Evolutionary conservation across 2,888 invertebrate genomes (phyloP), one percentile per base, ranked within the genome.

Genomic region (Oxyteleia sp.): DNA sequence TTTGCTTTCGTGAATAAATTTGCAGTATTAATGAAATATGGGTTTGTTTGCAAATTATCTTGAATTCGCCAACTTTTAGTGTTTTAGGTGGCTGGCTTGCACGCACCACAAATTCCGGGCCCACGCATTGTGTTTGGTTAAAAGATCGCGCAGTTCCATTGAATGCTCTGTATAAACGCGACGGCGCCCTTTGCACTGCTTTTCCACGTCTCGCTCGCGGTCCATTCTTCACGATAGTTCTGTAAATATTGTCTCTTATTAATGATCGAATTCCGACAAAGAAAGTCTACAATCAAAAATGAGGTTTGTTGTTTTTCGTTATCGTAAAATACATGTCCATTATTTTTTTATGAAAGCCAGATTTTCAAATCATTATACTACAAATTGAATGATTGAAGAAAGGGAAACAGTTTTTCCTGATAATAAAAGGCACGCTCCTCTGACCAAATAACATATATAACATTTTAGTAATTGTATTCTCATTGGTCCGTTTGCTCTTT

Each of bases 101-200:
- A 86, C 96, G 94, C 0, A 96, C 95, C 43, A 97, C 96, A 90
- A 97, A 97, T 92, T 97, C 97, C 0, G 97, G 97, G 3, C 97
- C 97, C 57, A 94, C 93, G 88, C 95, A 95, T 20, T 91, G 93
- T 5, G 94, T 94, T 82, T 91, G 91, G 80, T 92, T 92, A 20
- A 92, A 90, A 63, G 94, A 94, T 87, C 94, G 93, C 57, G 88
- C 89, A 18, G 90, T 91, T 32, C 93, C 93, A 91, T 94, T 94
- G 66, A 95, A 95, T 41, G 96, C 95, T 89, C 95, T 94, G 87
- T 96, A 96, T 32, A 96, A 93, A 81, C 96, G 94, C 0, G 96
- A 96, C 13, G 96, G 96, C 20, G 96, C 96, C 88, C 96, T 94
- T 90, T 96, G 96, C 8, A 96, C 95, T 1, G 96, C 96, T 91